A percentile compares a stretch with the other conserved stretches of the same genome.
Conservation (phyloP, 2,113 vertebrate species). For the Serinus canaria region DNA sequence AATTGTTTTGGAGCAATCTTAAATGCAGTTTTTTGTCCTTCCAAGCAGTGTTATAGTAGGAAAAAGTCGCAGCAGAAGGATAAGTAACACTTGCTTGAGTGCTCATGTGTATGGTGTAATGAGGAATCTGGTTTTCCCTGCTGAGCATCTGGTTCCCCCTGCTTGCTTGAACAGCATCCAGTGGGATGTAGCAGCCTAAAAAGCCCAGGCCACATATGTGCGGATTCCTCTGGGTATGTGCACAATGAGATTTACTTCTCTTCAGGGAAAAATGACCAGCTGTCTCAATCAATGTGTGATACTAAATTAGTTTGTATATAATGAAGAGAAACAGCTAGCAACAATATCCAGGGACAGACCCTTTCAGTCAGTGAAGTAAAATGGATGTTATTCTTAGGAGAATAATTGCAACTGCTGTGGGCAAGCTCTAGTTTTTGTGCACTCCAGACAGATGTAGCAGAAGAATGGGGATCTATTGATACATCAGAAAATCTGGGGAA, state of each 20-base stretch:
- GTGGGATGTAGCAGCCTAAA: background rate
- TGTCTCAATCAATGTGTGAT: background rate
- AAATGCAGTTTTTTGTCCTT: background rate
- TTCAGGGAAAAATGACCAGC: conserved; percentile 1
- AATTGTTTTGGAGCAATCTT: background rate
- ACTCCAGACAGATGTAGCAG: background rate
- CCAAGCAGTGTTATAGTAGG: background rate
- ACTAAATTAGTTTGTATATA: background rate
- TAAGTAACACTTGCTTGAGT: background rate
- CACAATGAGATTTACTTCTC: background rate
- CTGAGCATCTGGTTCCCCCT: background rate
- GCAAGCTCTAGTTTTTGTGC: background rate
- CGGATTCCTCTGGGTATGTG: background rate
- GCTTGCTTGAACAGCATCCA: background rate
- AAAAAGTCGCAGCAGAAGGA: background rate
- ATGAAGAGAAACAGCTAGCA: background rate
- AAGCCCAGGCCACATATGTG: background rate
- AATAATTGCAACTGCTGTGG: background rate
- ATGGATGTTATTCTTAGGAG: background rate
- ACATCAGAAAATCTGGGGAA: background rate
- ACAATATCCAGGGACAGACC: background rate
- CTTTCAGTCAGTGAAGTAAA: background rate
- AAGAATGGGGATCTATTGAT: background rate
- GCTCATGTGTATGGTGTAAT: background rate
- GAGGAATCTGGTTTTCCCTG: background rate